Evolutionary conservation across 2,888 invertebrate species (phyloP), one percentile per base, ranked within the genome.

Genomic region (Cheilosia pagana): DNA sequence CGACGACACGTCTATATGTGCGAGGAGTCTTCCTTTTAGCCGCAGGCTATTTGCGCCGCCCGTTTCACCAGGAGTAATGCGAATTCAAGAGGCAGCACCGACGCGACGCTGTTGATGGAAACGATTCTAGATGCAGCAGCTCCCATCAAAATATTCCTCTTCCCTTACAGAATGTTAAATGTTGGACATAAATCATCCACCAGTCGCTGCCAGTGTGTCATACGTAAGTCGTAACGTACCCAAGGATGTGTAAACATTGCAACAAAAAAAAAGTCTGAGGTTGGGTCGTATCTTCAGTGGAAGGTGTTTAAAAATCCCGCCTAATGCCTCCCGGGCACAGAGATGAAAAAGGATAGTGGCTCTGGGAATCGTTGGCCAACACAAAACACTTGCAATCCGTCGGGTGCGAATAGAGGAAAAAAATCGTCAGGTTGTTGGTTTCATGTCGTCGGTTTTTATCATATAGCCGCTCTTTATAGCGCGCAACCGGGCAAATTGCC

Each of bases 91-190:
- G 68, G 63, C 25, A 63, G 68, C 72, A n/a, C n/a, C n/a, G n/a
- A n/a, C n/a, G n/a, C 72, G 52, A 65, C 72, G 7, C 25, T 59
- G 72, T 60, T 82, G 77, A 62, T 82, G 76, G 63, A 81, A 68
- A 75, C 41, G 81, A 81, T 76, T 35, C 35, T 35, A 35, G 35
- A 35, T 35, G 35, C 35, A 35, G 77, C 82, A 63, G 63, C 63
- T 76, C 60, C 74, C 72, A 83, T 83, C 78, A 79, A 55, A 79
- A 85, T 85, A 65, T 75, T 48, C 62, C n/a, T 75, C 57, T 81
- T 75, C 79, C 75, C 59, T 75, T 79, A 71, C 85, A 85, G 85
- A 85, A 85, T 85, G 85, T 85, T 85, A 85, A 85, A 81, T 81
- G 79, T 75, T 79, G 85, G 48, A 71, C 81, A 85, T 85, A 75